Base-by-base conservation (phyloP, 2,113 vertebrate genomes). In the Thalassoma bifasciatum region DNA sequence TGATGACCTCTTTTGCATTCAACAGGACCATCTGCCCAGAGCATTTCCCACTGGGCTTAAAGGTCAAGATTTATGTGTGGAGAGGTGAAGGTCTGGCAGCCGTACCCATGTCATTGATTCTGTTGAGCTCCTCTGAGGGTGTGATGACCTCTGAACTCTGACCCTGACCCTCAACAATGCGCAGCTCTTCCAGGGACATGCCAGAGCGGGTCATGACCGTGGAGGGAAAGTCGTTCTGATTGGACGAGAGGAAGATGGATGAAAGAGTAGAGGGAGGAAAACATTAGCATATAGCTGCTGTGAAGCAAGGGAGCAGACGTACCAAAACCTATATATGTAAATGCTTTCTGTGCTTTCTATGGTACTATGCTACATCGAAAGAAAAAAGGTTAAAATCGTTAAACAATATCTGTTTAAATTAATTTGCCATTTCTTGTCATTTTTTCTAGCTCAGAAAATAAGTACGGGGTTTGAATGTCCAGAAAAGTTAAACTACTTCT, bases 151-250 rank as follows among this genome's bases (percentile, higher is more conserved):
- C 98, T 44, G 96, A 94, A 92, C 94, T 99, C 91, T 99, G 97
- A 69, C 98, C 98, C 83, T 99, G 97, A 5, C 98, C 98, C 92
- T 99, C 98, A 73, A 99, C 98, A 78, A 99, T 96, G 65, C 98
- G 96, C 64, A 99, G 86, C 80, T 99, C 98, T 89, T 99, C 98
- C 91, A 97, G 71, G 2, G 98, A 99, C 62, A 99, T 85, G 0
- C 97, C 97, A 1, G 97, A 96, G 38, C 89, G 96, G 70, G 96
- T 98, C 96, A 99, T 94, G 0, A 93, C 94, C 63, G 94, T 93
- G 17, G 93, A 77, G 61, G 96, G 91, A 82, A 96, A 95, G 74
- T 98, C 95, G 85, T 83, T 94, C 97, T 99, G 93, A 76, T 52
- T 88, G 92, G 83, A 54, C 0, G n/a, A 46, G 52, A 61, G 66